These are phyloP conservation scores for Eleginops maclovinus DNA, from an alignment of 2,113 vertebrate species.

Conservation along the genomic window DNA sequence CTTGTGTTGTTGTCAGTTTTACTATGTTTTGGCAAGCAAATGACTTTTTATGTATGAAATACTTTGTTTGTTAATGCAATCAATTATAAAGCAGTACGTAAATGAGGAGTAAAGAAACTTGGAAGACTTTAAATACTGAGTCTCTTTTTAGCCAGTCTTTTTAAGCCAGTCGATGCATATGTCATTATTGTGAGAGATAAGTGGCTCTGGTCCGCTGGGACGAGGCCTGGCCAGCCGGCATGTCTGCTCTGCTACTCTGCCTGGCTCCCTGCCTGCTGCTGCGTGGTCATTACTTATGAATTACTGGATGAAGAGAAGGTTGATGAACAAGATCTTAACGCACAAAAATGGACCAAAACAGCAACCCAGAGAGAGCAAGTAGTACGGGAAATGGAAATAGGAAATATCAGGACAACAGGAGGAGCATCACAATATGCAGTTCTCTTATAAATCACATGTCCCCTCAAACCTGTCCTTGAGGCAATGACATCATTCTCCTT, in stretches of 20 bases:
- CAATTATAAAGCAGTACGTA: neutral
- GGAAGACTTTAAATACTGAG: constrained; percentile 13
- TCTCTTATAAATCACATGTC: neutral
- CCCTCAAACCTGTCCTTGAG: neutral
- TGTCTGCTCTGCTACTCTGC: constrained; percentile 69
- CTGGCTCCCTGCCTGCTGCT: constrained; percentile 59
- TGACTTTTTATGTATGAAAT: neutral
- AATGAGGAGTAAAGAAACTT: neutral
- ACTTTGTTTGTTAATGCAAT: neutral
- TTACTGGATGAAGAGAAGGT: constrained; percentile 61
- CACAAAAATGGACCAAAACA: constrained; percentile 16
- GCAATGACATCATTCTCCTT: constrained; percentile 15
- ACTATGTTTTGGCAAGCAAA: neutral
- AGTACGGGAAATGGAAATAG: neutral
- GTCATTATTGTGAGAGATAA: constrained; percentile 69
- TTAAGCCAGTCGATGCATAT: constrained; percentile 60
- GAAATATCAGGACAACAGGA: neutral
- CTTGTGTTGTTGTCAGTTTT: neutral
- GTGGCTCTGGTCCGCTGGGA: constrained; percentile 69
- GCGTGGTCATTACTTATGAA: constrained; percentile 78
- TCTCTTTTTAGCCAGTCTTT: constrained; percentile 41
- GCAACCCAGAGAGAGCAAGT: neutral
- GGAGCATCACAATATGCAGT: neutral
- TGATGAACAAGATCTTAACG: constrained; percentile 53
- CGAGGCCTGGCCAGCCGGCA: constrained; percentile 60